Base-by-base conservation (phyloP, 2,888 invertebrate genomes). In the Amphiduros pacificus region DNA sequence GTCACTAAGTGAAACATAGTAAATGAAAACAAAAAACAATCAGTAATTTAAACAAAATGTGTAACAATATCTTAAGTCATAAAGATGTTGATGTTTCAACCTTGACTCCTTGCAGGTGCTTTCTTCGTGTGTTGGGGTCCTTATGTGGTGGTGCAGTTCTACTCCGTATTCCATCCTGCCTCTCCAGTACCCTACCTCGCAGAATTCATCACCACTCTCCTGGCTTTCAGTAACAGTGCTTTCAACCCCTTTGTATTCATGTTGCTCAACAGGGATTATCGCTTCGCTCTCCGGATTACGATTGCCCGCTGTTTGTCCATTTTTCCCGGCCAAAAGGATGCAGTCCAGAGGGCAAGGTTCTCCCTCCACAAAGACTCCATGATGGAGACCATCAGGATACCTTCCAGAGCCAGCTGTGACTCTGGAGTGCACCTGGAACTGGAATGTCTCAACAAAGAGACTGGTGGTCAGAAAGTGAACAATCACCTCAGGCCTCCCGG, bases 171-270 rank as follows among this genome's bases (percentile, higher is more conserved):
- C 63, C 52, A 66, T 44, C 64, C 67, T 28, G 24, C 54, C 5
- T 20, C 14, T 17, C 64, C 67, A 32, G 66, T 74, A 55, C 73
- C 74, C 2, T 75, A 75, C 64, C 56, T 69, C 20, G 69, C 70
- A 9, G 74, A 75, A 60, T 67, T 75, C 29, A 56, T 71, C 55
- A 71, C 72, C 28, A 72, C 73, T 50, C 69, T 73, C 14, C 56
- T 76, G 11, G 74, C 73, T 36, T 71, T 75, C 53, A 55, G 69
- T 27, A 76, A 74, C 68, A 70, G 74, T 49, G 68, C 72, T 50
- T 59, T 74, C 14, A 75, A 75, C 58, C 76, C 76, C 2, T 63
- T 73, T 27, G 69, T 75, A 31, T 71, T 74, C 48, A 71, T 73
- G 59, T 17, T 69, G 14, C 67, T 73, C 40, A 76, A 74, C 63